A percentile compares a stretch with the other conserved stretches of the same genome.
Conservation (phyloP, 1,140 invertebrate genomes). For the Drosophila saltans region DNA sequence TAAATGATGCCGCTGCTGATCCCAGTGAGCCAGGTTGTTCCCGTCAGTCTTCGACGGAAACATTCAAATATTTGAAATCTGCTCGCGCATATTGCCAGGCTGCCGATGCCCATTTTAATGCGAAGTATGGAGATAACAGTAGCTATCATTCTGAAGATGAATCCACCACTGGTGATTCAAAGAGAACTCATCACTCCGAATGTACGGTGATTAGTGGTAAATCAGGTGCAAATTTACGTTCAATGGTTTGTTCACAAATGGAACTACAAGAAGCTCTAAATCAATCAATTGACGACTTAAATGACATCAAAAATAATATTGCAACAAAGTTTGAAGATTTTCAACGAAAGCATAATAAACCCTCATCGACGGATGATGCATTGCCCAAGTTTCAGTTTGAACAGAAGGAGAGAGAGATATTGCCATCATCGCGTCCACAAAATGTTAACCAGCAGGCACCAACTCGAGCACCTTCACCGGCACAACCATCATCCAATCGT, state of each 20-base stretch:
- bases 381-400: too few species aligned
- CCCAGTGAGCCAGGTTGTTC: neutral
- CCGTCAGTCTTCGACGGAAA: neutral
- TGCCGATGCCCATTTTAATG: neutral
- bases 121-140: constrained; percentile 16
- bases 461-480: neutral
- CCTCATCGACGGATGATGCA: neutral
- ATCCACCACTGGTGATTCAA: constrained; percentile 1
- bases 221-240: constrained; percentile 54
- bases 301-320: neutral
- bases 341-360: too few species aligned
- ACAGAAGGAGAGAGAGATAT: too few species aligned
- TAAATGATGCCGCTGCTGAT: neutral
- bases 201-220: constrained; percentile 56
- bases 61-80: neutral
- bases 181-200: constrained; percentile 7
- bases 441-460: too few species aligned
- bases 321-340: neutral
- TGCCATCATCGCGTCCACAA: too few species aligned
- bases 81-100: constrained; percentile 17
- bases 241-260: constrained; percentile 56
- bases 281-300: neutral
- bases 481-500: too few species aligned
- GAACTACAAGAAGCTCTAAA: constrained; percentile 46
- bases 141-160: neutral